Evolutionary conservation across 2,797 vertebrate genomes (phyloP).

Genomic region (Lacerta viridis): DNA sequence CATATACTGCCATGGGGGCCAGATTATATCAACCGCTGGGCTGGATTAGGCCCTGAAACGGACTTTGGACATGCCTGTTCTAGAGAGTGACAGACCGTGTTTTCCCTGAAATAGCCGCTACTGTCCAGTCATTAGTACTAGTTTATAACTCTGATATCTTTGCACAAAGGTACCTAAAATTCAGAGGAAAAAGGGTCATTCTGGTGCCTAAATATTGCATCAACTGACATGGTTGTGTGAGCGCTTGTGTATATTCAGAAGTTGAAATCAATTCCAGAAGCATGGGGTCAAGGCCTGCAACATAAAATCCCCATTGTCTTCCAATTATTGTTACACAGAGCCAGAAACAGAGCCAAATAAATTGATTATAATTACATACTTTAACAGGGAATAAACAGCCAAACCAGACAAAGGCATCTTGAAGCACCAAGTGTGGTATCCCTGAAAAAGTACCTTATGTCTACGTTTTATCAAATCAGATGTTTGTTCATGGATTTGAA

Average conservation of each 20-base stretch:
- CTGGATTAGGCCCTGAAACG: no score
- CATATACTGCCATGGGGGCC: no score
- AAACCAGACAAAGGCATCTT: background rate
- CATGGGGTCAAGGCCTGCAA: background rate
- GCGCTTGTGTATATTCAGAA: background rate
- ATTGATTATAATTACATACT: constrained; percentile 21
- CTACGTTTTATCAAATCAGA: background rate
- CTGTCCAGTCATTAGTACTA: background rate
- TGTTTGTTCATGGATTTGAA: no score
- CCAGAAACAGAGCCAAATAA: constrained; percentile 45
- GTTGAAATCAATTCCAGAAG: background rate
- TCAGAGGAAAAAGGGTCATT: background rate
- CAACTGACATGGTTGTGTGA: background rate
- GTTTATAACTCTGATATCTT: background rate
- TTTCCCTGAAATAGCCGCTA: background rate
- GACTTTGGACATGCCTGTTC: no score
- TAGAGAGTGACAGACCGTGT: background rate
- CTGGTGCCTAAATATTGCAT: background rate
- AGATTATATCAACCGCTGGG: no score
- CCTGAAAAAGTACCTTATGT: background rate
- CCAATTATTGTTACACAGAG: background rate
- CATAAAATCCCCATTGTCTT: background rate
- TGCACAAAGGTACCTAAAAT: fast-evolving
- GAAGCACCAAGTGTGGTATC: background rate
- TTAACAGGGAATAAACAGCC: background rate